Percentiles rank a stretch among this genome's conserved stretches.
Conservation (phyloP, 2,888 invertebrate genomes). For the Camponotus fellah region DNA sequence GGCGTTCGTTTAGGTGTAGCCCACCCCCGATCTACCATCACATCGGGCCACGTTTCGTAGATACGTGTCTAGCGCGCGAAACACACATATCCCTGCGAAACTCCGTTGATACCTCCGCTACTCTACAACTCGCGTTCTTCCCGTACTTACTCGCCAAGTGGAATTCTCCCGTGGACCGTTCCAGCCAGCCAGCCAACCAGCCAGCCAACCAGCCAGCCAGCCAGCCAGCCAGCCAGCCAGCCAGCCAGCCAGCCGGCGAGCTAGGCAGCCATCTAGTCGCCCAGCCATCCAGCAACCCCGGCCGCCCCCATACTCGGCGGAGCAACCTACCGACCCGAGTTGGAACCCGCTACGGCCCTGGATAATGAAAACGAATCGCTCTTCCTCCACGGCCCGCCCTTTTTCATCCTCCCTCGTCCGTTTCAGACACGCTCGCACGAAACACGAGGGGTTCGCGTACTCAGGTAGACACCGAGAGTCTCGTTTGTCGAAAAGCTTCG, state of each 20-base stretch:
- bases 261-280: constrained; percentile 37
- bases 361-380: constrained; percentile 76
- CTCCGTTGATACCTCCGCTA: constrained; percentile 61
- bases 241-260: constrained; percentile 44
- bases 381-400: constrained; percentile 68
- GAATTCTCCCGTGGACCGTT: constrained; percentile 73
- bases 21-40: constrained; percentile 15
- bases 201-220: constrained; percentile 49
- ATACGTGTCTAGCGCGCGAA: constrained; percentile 15
- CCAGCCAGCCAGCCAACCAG: constrained; percentile 57
- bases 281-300: constrained; percentile 43
- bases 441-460: constrained; percentile 61
- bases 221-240: constrained; percentile 39
- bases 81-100: constrained; percentile 54
- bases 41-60: constrained; percentile 18
- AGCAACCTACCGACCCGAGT: constrained; percentile 30
- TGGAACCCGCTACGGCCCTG: constrained; percentile 66
- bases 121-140: constrained; percentile 61
- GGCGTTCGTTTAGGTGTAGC: constrained; percentile 36
- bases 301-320: constrained; percentile 29
- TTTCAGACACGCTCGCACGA: constrained; percentile 66
- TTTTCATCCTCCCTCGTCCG: constrained; percentile 52
- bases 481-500: constrained; percentile 56
- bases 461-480: constrained; percentile 68
- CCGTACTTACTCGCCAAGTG: constrained; percentile 69